Evolutionary conservation across 1,140 invertebrate genomes (phyloP).

Genomic region (Eriocheir sinensis): DNA sequence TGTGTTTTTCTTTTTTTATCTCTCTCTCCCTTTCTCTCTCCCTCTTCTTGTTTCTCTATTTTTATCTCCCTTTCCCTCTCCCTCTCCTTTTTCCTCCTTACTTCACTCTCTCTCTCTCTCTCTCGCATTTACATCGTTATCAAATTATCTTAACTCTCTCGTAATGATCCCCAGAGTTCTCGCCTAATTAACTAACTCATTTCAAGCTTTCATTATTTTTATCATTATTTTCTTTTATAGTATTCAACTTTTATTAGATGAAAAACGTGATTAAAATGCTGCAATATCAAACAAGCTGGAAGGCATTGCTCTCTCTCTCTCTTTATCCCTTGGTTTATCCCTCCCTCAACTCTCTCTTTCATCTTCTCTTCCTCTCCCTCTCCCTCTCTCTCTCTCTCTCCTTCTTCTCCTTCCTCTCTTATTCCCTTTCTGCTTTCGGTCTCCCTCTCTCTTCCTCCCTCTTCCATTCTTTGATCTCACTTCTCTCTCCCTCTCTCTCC

Average conservation of each 20-base stretch:
- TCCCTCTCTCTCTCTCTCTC: neutral
- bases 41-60: neutral
- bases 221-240: too few species aligned
- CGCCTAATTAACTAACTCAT: too few species aligned
- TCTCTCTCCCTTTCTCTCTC: neutral
- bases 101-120: neutral
- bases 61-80: neutral
- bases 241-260: too few species aligned
- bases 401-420: neutral
- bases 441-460: neutral
- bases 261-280: too few species aligned
- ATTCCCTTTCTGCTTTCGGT: neutral
- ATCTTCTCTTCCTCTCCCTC: neutral
- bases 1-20: neutral
- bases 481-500: neutral
- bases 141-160: too few species aligned
- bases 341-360: too few species aligned
- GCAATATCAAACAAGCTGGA: too few species aligned
- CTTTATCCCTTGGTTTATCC: too few species aligned
- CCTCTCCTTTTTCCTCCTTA: neutral
- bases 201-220: too few species aligned
- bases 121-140: too few species aligned
- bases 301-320: too few species aligned
- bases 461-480: neutral
- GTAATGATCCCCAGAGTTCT: too few species aligned